Evolutionary conservation across 2,113 vertebrate species (phyloP), one percentile per base, ranked within the genome.

Genomic region (Halcyon malimbica): DNA sequence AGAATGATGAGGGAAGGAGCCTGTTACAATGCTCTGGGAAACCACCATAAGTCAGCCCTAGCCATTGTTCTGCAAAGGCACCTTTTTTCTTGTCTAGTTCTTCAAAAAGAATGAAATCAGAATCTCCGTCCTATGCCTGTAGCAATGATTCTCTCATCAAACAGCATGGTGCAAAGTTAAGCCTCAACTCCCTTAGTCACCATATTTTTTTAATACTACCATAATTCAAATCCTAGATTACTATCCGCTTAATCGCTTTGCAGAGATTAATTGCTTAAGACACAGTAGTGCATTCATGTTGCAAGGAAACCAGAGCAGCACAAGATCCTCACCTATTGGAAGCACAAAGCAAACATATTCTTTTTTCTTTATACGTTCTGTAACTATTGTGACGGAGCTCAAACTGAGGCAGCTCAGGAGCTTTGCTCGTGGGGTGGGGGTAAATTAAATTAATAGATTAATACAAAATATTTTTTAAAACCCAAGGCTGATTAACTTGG

Each of bases 391-490:
- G 68, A 24, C 67, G 65, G 53, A 89, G 13, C 51, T 87, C 51
- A 64, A 50, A 84, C 60, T 48, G 63, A 83, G 31, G 60, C 68
- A 75, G 35, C 44, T 81, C 50, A 90, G 33, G 33, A 88, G n/a
- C 28, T 93, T 85, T 90, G 50, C 56, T 91, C 15, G 4, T 62
- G 60, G 16, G 31, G 7, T 39, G 9, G 25, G 28, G 33, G 42
- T 56, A 90, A 88, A 92, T 94, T 88, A 86, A 95, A 95, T 87
- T 90, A 87, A 73, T 84, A 87, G 63, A 82, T 62, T 67, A 93
- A 94, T 82, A 90, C n/a, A 80, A 86, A 94, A 87, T 59, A 91
- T 33, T 79, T 95, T 89, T 89, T 94, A 59, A 95, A 89, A 48
- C 26, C 16, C 26, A 75, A 35, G 75, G 74, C 76, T 96, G 73